phyloP scores from a whole-genome alignment of 1,140 invertebrate genomes.

The Megathymus violae region DNA sequence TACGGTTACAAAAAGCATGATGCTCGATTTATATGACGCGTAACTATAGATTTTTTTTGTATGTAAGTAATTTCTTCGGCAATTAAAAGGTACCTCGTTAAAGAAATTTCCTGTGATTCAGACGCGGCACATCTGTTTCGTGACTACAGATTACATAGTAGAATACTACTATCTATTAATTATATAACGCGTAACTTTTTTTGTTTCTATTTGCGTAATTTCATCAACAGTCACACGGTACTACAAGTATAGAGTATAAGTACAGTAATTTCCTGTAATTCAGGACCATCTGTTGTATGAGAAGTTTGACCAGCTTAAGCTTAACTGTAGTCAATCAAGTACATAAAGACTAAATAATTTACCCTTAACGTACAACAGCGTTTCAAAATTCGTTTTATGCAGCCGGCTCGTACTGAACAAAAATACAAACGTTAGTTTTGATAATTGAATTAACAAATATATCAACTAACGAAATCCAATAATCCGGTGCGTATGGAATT shows the following conservation, averaged over 20 bases:
- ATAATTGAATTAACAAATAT: conserved; percentile 6
- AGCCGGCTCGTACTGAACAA: not conserved
- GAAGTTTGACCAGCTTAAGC: too few relatives aligned
- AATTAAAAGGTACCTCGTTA: not conserved
- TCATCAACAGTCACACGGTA: too few relatives aligned
- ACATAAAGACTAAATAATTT: conserved; percentile 62
- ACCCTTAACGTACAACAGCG: conserved; percentile 28
- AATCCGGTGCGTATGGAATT: not conserved
- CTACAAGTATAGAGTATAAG: too few relatives aligned
- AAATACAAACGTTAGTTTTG: conserved; percentile 17
- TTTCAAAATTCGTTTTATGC: conserved; percentile 8
- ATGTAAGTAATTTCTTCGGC: not conserved
- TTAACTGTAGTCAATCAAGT: too few relatives aligned
- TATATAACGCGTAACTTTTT: too few relatives aligned
- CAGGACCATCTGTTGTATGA: too few relatives aligned
- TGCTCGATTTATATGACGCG: conserved; percentile 1
- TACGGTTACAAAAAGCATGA: not conserved
- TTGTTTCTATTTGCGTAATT: too few relatives aligned
- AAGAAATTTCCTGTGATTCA: conserved; percentile 31
- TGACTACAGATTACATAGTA: too few relatives aligned
- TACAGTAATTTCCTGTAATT: too few relatives aligned
- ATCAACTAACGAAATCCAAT: not conserved
- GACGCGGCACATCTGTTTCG: too few relatives aligned
- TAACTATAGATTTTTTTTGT: not conserved
- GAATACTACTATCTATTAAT: too few relatives aligned